Evolutionary conservation across 1,140 invertebrate genomes (phyloP), one percentile per base, ranked within the genome.

Genomic region (Rhagoletis pomonella): DNA sequence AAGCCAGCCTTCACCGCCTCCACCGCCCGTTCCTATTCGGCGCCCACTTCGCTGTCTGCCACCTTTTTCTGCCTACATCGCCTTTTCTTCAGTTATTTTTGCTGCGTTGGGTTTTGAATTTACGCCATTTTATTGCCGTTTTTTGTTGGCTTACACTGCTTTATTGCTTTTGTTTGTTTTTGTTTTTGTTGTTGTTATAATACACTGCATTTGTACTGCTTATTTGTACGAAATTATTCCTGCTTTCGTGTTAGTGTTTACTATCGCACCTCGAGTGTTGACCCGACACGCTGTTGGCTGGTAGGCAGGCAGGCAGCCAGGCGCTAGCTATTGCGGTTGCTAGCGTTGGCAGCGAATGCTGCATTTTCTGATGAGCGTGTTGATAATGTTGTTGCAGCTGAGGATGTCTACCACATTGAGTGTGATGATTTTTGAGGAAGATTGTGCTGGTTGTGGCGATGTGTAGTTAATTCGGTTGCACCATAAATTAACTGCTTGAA

Each of bases 181-280:
- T 67, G 64, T 67, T 67, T n/a, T 67, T 67, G 19, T 67, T 67
- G 4, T 67, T 77, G 69, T 77, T 77, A 12, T 1, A 12, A 17
- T 2, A 14, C 67, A 42, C 4, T 50, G 47, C 69, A 73, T 55
- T 81, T 55, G 73, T 19, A 55, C 44, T 81, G 84, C 44, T 85
- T 39, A 60, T 62, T 85, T 85, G 58, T 85, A 85, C 42, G 84
- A 81, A 81, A 81, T 81, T 81, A 81, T 81, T 58, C 84, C 12
- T 85, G 55, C 55, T 42, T n/a, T 55, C 19, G 44, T 87, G 50
- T 65, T 85, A 88, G 88, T 91, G 89, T 91, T 91, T 90, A 89
- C 90, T 90, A 91, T 91, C 90, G 90, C 90, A 90, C 90, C 90
- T 90, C 69, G 88, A 89, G 87, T 89, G 89, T 89, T 90, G 90